Evolutionary conservation across 2,113 vertebrate genomes (phyloP).

Genomic region (Chiloscyllium plagiosum): DNA sequence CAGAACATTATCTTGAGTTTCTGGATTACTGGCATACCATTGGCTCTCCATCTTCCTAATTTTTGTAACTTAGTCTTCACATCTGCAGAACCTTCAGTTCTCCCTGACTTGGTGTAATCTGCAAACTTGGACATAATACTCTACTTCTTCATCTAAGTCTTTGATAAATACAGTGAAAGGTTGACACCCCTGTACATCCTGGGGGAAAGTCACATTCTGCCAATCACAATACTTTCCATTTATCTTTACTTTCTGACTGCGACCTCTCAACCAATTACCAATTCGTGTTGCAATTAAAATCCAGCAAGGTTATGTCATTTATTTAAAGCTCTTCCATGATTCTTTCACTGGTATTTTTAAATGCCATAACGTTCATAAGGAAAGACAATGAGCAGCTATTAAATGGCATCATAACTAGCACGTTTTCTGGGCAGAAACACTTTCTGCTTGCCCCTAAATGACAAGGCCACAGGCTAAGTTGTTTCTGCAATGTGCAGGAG

Average conservation of each 20-base stretch:
- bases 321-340: not conserved
- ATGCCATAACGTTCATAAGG: not conserved
- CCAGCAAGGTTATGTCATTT: not conserved
- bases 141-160: not conserved
- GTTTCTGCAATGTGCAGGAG: not conserved
- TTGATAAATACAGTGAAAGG: not conserved
- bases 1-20: not conserved
- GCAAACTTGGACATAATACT: not conserved
- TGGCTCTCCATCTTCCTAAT: not conserved
- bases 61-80: too few relatives aligned
- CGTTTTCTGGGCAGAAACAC: not conserved
- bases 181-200: too few relatives aligned
- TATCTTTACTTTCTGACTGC: not conserved
- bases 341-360: not conserved
- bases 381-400: not conserved
- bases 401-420: not conserved
- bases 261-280: not conserved
- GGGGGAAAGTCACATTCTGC: not conserved
- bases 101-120: not conserved
- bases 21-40: not conserved
- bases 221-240: not conserved
- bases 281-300: not conserved
- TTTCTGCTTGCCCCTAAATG: not conserved
- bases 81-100: not conserved
- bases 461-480: slow-evolving; percentile 13